These are phyloP conservation scores for Polyploca ridens DNA, from an alignment of 2,888 invertebrate species.

Conservation along the genomic window DNA sequence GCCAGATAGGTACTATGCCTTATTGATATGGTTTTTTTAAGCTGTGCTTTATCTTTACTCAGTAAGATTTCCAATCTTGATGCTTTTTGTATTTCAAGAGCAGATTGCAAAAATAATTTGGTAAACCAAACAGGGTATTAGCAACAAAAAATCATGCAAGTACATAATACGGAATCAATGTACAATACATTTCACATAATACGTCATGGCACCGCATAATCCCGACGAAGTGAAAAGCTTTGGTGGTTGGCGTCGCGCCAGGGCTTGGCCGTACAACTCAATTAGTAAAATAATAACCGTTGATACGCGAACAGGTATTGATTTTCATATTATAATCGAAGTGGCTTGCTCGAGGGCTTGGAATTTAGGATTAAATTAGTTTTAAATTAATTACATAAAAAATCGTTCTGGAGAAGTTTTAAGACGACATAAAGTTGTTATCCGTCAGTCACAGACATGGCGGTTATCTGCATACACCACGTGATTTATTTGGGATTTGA, in stretches of 20 bases:
- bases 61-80: no score
- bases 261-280: conserved; percentile 47
- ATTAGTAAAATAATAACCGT: conserved; percentile 67
- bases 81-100: background rate
- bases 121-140: background rate
- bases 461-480: no score
- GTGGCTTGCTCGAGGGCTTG: background rate
- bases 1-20: no score
- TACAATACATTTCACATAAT: conserved; percentile 35
- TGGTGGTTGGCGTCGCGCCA: conserved; percentile 52
- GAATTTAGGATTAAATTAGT: background rate
- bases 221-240: conserved; percentile 65
- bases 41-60: no score
- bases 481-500: no score
- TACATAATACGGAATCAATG: conserved; percentile 57
- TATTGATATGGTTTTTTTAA: no score
- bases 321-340: conserved; percentile 40
- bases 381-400: background rate
- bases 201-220: conserved; percentile 52
- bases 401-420: no score
- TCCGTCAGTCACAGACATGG: no score
- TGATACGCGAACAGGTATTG: conserved; percentile 37
- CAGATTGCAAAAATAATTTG: background rate
- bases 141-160: background rate
- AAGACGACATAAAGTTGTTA: no score